Evolutionary conservation across 2,888 invertebrate genomes (phyloP), one percentile per base, ranked within the genome.

Genomic region (Diaperis boleti): DNA sequence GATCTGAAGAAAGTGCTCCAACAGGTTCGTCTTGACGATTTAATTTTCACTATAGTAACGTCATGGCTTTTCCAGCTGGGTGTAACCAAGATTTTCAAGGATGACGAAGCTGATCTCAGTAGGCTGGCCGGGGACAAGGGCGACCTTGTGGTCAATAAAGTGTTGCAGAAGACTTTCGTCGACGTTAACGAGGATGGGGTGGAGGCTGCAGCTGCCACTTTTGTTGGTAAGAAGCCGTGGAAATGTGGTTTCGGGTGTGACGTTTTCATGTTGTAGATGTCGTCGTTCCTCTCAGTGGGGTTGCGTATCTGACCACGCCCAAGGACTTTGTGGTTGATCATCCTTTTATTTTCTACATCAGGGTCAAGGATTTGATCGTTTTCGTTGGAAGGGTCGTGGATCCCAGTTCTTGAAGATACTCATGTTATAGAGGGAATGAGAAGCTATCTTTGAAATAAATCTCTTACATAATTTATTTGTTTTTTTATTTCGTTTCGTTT

Each of bases 201-300:
- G 29, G 74, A 74, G 63, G 76, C 76, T 7, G 76, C 74, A 4
- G 75, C 76, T 7, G 74, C 74, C 15, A 74, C 74, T 4, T 71
- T 70, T 65, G 71, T 74, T 75, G 52, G 65, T 64, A 66, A 17
- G 29, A 29, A 14, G 14, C 4, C 11, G n/a, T n/a, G n/a, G n/a
- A n/a, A n/a, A n/a, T n/a, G n/a, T n/a, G 8, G 5, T 31, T 31
- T 31, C 10, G 7, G 7, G 29, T 60, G 4, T 22, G 22, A 8
- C 14, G 31, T 50, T 35, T 7, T 18, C 8, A 42, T 6, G 15
- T 47, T 56, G 14, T 49, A 57, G 41, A 33, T 41, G 49, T 57
- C 14, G 26, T 44, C 10, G 6, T 61, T 6, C 22, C 22, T 29
- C 22, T 14, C 6, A 13, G 41, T 14, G 20, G 26, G 26, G 26